Percentiles rank a stretch among this genome's conserved stretches.
phyloP scores from a whole-genome alignment of 2,113 vertebrate species.

The Bubalus kerabau region DNA sequence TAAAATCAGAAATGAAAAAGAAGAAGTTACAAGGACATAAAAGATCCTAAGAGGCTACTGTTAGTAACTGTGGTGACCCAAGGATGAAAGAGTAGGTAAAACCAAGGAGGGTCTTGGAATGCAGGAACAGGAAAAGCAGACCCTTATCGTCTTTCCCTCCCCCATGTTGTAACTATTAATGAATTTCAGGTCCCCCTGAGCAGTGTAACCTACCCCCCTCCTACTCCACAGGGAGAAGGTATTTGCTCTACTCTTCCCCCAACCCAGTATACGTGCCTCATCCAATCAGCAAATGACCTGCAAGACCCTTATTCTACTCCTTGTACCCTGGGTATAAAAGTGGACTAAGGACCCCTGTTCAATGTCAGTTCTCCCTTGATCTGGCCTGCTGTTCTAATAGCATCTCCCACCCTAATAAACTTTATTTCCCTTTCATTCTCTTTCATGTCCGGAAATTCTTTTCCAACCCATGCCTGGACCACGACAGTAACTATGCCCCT shows the following conservation, averaged over 20 bases:
- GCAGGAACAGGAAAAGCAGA: neutral
- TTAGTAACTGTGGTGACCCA: neutral
- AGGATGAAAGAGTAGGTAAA: neutral
- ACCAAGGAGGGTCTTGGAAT: neutral
- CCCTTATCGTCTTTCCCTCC: neutral
- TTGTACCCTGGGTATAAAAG: neutral
- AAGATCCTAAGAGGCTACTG: neutral
- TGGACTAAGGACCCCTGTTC: neutral
- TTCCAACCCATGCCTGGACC: accelerated
- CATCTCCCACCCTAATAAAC: neutral
- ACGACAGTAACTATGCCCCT: neutral
- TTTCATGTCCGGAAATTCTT: neutral
- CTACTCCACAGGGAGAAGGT: neutral
- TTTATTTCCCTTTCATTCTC: neutral
- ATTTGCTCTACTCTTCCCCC: neutral
- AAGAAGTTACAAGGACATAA: neutral
- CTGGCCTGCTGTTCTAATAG: neutral
- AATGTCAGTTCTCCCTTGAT: neutral
- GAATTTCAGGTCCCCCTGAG: neutral
- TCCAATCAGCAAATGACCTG: neutral
- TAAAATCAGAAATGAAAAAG: neutral
- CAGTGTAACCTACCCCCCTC: neutral
- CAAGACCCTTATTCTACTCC: neutral
- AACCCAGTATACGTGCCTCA: neutral
- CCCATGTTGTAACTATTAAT: neutral